phyloP scores from a whole-genome alignment of 2,797 vertebrate species.

The Gymnocypris eckloni region DNA sequence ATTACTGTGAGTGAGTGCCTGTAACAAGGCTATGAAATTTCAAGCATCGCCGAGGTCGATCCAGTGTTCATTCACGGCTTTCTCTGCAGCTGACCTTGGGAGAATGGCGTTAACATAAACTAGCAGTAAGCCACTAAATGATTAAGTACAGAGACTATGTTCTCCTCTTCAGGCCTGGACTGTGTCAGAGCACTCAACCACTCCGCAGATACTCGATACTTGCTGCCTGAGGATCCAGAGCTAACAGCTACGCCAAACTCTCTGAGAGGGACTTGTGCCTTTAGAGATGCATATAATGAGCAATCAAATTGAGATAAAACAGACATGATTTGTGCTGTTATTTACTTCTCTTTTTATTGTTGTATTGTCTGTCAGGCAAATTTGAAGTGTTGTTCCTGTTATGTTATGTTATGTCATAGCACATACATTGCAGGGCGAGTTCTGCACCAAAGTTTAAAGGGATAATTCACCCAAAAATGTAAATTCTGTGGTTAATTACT shows the following conservation, averaged over 20 bases:
- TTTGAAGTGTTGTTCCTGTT: background rate
- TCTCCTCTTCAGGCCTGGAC: constrained; percentile 65
- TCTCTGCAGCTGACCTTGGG: constrained; percentile 66
- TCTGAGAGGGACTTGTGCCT: background rate
- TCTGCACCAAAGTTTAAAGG: background rate
- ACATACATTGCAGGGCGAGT: background rate
- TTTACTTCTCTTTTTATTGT: background rate
- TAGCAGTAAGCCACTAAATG: constrained; percentile 64
- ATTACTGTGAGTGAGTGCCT: constrained; percentile 35
- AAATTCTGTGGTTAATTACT: background rate
- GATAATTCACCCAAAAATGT: background rate
- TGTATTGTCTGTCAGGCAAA: background rate
- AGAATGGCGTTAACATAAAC: constrained; percentile 72
- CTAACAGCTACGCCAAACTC: constrained; percentile 20
- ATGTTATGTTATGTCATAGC: background rate
- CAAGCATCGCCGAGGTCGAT: background rate
- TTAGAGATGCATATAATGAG: constrained; percentile 4
- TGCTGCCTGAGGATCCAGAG: constrained; percentile 22
- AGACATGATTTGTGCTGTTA: background rate
- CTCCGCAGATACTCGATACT: constrained; percentile 26
- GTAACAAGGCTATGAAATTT: constrained; percentile 17
- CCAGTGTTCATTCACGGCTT: constrained; percentile 24
- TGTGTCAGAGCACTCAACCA: constrained; percentile 66
- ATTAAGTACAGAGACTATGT: constrained; percentile 61
- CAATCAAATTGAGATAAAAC: background rate